Evolutionary conservation across 1,140 invertebrate species (phyloP), one percentile per base, ranked within the genome.

Genomic region (Zaprionus camerounensis): DNA sequence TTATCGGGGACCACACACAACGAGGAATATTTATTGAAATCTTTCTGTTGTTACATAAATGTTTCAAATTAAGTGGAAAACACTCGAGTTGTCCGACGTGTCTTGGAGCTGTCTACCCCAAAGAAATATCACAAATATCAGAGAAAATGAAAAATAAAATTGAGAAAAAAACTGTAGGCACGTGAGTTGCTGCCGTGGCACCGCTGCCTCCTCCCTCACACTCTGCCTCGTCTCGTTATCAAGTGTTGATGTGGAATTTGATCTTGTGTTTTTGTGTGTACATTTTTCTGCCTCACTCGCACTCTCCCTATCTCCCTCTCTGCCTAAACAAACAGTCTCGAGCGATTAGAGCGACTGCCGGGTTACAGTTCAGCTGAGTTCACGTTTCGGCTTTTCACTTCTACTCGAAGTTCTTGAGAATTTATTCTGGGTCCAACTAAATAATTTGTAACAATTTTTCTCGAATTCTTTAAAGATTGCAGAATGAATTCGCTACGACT

Each of bases 181-280:
- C 82, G 82, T 86, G 83, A 84, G 70, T 74, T 34, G 20, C 38
- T 34, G 38, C 15, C 13, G 38, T 41, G 13, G 4, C 12, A n/a
- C 38, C 13, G 9, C 31, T 11, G 2, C 41, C 41, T 44, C 15
- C 15, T n/a, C 17, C 13, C 57, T 4, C n/a, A 3, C 31, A 3
- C 28, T 38, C 34, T 38, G 5, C 12, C 9, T 78, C 51, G 41
- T 55, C 56, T 46, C 55, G 67, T 67, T 78, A 78, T 71, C 82
- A 59, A 65, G 82, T 87, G 84, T 87, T 81, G 78, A 83, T 83
- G 84, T 88, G 85, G 84, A 88, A 88, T 90, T 84, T 90, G 84
- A 88, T 88, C 84, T 76, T 55, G n/a, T 56, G 57, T 71, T 76
- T 64, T 57, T 34, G 31, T 34, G 28, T 38, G 24, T 56, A 62